A percentile compares a stretch with the other conserved stretches of the same genome.
These are phyloP conservation scores for Polydesmus complanatus DNA, from an alignment of 2,888 invertebrate genomes.

Conservation along the genomic window DNA sequence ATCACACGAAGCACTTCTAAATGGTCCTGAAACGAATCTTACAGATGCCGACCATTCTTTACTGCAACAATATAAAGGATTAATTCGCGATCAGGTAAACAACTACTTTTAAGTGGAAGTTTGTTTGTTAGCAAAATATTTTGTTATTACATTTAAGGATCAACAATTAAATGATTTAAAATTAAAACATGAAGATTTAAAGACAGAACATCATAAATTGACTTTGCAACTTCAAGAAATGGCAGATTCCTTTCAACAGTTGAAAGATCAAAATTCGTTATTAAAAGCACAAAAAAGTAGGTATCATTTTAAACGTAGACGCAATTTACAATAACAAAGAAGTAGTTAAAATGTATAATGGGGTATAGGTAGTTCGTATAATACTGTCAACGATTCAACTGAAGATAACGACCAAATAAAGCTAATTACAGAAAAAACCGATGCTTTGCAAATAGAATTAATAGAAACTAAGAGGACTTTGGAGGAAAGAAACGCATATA, in stretches of 20 bases:
- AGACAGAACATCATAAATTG: constrained; percentile 23
- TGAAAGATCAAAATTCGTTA: constrained; percentile 74
- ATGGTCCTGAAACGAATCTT: constrained; percentile 28
- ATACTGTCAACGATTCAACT: neutral
- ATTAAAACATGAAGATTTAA: constrained; percentile 25
- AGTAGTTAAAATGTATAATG: neutral
- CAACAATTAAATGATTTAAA: constrained; percentile 27
- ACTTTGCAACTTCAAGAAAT: constrained; percentile 48
- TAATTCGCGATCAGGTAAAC: constrained; percentile 80
- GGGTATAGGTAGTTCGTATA: neutral
- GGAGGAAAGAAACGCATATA: neutral
- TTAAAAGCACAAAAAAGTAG: constrained; percentile 46
- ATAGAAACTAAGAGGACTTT: neutral
- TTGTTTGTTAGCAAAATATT: constrained; percentile 4
- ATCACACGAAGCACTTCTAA: constrained; percentile 21
- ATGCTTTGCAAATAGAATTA: neutral
- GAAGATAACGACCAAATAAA: neutral
- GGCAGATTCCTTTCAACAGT: constrained; percentile 51
- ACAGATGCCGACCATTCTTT: constrained; percentile 38
- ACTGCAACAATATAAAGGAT: constrained; percentile 67
- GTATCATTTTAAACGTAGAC: neutral
- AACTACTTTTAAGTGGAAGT: constrained; percentile 19
- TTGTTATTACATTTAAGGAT: constrained; percentile 25
- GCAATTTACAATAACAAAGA: neutral
- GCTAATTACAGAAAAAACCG: neutral